Base-by-base conservation (phyloP, 1,140 invertebrate genomes). In the Arctopsyche grandis region DNA sequence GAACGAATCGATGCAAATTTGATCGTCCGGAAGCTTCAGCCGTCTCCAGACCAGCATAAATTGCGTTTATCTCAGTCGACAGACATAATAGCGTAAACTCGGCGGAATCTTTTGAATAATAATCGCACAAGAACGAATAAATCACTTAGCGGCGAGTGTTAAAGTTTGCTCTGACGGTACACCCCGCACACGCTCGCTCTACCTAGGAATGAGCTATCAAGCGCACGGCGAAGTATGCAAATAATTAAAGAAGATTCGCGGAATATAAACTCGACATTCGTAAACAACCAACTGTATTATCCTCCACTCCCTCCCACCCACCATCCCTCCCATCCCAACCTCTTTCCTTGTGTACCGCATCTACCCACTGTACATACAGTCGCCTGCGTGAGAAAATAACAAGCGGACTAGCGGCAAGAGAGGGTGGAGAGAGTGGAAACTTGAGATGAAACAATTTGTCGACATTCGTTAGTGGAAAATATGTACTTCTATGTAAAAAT, bases 181-280 rank as follows among this genome's bases (percentile, higher is more conserved):
- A 38, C 29, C 29, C 29, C 29, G 29, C 29, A 38, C 29, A 38
- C 12, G 10, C 5, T 16, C 44, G 21, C 69, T 70, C 19, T 46
- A 22, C n/a, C n/a, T 4, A 14, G 22, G 69, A 73, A 16, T 46
- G 16, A 73, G 69, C 43, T 73, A 73, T 48, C 69, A 73, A 73
- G 69, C 21, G 69, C 29, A 70, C 19, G 24, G 69, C 69, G 21
- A 73, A 46, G 29, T 48, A 73, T 73, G 43, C 69, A 73, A 73
- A 73, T 73, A 73, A 73, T 73, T 73, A 73, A 73, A 73, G 69
- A n/a, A 73, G 69, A 29, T 73, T 73, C 69, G 69, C 69, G 26
- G 38, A 48, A 73, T 73, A 73, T 73, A 38, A 73, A 73, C 69
- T 46, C 69, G 44, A 5, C 38, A 46, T 73, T 73, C n/a, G 43